These are phyloP conservation scores for Trichogramma dendrolimi DNA, from an alignment of 2,888 invertebrate species.

Conservation along the genomic window DNA sequence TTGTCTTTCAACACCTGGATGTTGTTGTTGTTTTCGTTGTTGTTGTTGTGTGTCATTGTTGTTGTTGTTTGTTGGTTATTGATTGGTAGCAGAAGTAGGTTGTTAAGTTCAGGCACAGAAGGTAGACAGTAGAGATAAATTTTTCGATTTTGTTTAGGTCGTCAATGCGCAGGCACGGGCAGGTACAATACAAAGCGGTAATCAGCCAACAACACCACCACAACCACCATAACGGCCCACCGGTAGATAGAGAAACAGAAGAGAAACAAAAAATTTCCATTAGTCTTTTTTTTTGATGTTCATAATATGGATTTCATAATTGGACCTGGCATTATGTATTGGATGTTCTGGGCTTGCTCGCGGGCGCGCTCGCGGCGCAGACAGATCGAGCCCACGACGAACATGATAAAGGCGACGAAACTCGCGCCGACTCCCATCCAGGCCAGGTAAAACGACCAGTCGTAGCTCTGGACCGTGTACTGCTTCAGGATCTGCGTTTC, in stretches of 20 bases:
- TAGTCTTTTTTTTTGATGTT: slow-evolving; percentile 34
- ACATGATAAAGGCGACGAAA: slow-evolving; percentile 70
- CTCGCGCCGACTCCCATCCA: slow-evolving; percentile 78
- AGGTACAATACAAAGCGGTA: background rate
- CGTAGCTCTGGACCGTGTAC: slow-evolving; percentile 70
- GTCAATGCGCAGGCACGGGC: background rate
- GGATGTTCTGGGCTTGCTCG: slow-evolving; percentile 73
- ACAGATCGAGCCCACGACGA: slow-evolving; percentile 76
- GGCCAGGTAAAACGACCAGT: slow-evolving; percentile 81
- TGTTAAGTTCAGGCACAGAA: background rate
- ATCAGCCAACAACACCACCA: slow-evolving; percentile 12
- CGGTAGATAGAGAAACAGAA: slow-evolving; percentile 32
- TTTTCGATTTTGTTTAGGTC: no score
- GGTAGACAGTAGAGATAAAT: background rate
- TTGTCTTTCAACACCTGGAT: slow-evolving; percentile 79
- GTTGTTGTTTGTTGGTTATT: slow-evolving; percentile 1
- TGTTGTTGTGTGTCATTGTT: background rate
- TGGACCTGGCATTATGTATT: slow-evolving; percentile 86
- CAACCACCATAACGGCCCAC: background rate
- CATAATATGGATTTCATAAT: slow-evolving; percentile 27
- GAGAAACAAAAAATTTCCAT: slow-evolving; percentile 26
- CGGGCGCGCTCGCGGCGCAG: slow-evolving; percentile 72
- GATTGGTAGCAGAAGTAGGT: slow-evolving; percentile 7
- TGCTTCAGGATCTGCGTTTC: slow-evolving; percentile 64
- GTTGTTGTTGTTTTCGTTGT: slow-evolving; percentile 29